These are phyloP conservation scores for Meda fulgida DNA, from an alignment of 2,797 vertebrate species.

Conservation along the genomic window DNA sequence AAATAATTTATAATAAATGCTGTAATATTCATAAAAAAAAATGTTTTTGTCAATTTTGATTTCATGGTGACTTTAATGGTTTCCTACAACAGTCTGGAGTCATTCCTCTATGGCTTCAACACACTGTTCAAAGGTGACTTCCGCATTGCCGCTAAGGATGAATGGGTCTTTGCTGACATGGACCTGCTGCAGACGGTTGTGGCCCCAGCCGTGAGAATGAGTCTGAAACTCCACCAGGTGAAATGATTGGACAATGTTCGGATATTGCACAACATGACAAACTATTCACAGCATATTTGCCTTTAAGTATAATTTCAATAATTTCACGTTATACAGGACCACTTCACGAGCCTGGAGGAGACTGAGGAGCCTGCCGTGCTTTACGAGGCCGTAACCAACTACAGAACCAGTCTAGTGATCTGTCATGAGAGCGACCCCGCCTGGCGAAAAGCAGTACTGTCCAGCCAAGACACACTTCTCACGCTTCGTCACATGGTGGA, in stretches of 20 bases:
- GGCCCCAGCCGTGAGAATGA: constrained; percentile 93
- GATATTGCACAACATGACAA: neutral
- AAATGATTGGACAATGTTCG: neutral
- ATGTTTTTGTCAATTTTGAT: neutral
- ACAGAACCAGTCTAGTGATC: constrained; percentile 92
- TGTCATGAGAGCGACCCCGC: constrained; percentile 95
- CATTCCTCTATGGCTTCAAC: constrained; percentile 95
- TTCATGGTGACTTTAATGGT: neutral
- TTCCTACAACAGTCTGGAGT: constrained; percentile 87
- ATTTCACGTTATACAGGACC: constrained; percentile 79
- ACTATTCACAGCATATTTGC: neutral
- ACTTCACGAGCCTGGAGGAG: constrained; percentile 97
- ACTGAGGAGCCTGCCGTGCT: constrained; percentile 90
- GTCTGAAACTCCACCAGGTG: constrained; percentile 97
- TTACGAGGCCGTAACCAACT: constrained; percentile 91
- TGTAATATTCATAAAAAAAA: neutral
- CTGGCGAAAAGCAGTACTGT: constrained; percentile 92
- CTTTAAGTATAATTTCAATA: neutral
- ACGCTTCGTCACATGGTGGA: constrained; percentile 93
- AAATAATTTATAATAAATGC: neutral
- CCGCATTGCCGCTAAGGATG: constrained; percentile 89
- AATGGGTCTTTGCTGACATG: constrained; percentile 97
- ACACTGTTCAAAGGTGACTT: constrained; percentile 97
- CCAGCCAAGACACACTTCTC: constrained; percentile 91
- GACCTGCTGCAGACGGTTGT: constrained; percentile 94